Base-by-base conservation (phyloP, 2,797 vertebrate genomes). In the Phrynocephalus guinanensis region DNA sequence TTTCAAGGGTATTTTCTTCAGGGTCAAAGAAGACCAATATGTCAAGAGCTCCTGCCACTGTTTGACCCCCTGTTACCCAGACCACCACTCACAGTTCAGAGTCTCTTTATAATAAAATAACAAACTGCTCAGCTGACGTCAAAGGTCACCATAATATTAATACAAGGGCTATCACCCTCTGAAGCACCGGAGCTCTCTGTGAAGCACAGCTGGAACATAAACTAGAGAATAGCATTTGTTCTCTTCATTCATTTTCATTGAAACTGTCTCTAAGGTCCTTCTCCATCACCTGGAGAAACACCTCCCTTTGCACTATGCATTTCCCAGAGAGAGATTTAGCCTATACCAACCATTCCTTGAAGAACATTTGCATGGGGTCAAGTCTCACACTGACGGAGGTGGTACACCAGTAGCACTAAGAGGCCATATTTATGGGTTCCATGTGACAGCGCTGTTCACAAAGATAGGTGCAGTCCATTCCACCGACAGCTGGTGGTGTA, bases 201-300 rank as follows among this genome's bases (percentile, higher is more conserved):
- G 88, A 93, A 88, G 89, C 87, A 85, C 60, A 72, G 78, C 79
- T 71, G 91, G 91, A 91, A 86, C 87, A 70, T 76, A 77, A 48
- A 8, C 28, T 48, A 20, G 79, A n/a, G 60, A 79, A 76, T 89
- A 33, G 79, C 52, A 33, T 70, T 86, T 91, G 84, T 87, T 50
- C 91, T 88, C 92, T 33, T 70, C 15, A 6, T 92, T 93, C 82
- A 72, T 92, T 93, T 90, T 85, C 72, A 5, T 15, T 87, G 84
- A 20, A 63, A 38, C 63, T 24, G 90, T 90, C 87, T 92, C 76
- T 86, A 90, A 75, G 90, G 91, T 95, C 90, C 92, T 48, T 18
- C 88, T 93, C 60, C 66, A 93, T 92, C 91, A 93, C 90, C 93
- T 94, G 93, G 89, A 92, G 93, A 95, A 95, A 95, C 77, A 79